Evolutionary conservation across 2,113 vertebrate genomes (phyloP).

Genomic region (Empidonax alnorum): DNA sequence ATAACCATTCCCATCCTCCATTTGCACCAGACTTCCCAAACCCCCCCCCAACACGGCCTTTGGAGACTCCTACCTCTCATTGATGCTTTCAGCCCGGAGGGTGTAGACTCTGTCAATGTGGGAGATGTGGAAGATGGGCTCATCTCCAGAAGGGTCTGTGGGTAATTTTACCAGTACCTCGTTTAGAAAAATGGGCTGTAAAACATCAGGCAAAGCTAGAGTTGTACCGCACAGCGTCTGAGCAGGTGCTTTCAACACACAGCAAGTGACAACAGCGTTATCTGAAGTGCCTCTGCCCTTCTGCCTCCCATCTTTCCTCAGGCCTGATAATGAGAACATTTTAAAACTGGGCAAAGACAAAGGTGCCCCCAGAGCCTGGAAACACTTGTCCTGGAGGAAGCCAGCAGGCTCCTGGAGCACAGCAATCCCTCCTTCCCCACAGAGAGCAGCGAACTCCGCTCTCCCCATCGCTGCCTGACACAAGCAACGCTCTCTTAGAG

Average conservation of each 20-base stretch:
- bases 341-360: not conserved
- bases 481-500: fast-evolving
- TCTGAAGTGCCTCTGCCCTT: not conserved
- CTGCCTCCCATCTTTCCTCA: not conserved
- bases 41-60: not conserved
- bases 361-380: not conserved
- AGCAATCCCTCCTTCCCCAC: not conserved
- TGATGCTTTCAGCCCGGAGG: conserved; percentile 94
- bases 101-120: conserved; percentile 99
- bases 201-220: conserved; percentile 56
- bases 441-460: not conserved
- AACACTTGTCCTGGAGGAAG: not conserved
- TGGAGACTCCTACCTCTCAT: conserved; percentile 83
- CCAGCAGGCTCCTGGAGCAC: not conserved
- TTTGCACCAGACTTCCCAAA: not conserved
- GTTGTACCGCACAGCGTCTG: not conserved
- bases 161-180: conserved; percentile 97
- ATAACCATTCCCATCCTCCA: not conserved
- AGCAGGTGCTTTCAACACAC: not conserved
- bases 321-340: not conserved
- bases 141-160: conserved; percentile 96
- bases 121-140: conserved; percentile 98
- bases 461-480: not conserved
- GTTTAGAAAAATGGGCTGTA: conserved; percentile 97
- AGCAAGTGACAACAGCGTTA: not conserved